A percentile compares a stretch with the other conserved stretches of the same genome.
Conservation (phyloP, 2,888 invertebrate genomes). For the Meganola albula region DNA sequence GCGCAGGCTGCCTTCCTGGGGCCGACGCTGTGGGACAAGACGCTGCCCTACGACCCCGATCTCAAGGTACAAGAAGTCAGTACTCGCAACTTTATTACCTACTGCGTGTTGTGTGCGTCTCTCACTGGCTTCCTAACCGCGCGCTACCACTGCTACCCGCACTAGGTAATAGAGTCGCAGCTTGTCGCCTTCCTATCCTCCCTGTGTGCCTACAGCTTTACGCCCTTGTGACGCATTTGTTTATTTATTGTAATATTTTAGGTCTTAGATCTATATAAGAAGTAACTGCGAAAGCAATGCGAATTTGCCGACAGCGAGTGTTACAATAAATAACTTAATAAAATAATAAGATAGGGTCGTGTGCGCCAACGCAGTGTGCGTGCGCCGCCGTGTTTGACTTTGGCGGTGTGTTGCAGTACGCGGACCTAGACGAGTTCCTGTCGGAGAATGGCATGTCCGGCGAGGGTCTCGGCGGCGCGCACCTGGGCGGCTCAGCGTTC, state of each 20-base stretch:
- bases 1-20: constrained; percentile 97
- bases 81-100: constrained; percentile 68
- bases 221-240: neutral
- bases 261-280: neutral
- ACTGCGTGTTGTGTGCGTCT: constrained; percentile 60
- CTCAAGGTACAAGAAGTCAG: constrained; percentile 92
- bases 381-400: constrained; percentile 13
- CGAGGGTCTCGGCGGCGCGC: constrained; percentile 83
- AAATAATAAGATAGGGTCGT: neutral
- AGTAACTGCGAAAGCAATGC: constrained; percentile 19
- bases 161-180: constrained; percentile 62
- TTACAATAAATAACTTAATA: constrained; percentile 1
- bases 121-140: constrained; percentile 35
- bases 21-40: constrained; percentile 97
- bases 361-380: constrained; percentile 10
- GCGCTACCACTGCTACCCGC: constrained; percentile 34
- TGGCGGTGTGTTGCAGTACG: constrained; percentile 83
- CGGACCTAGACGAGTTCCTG: constrained; percentile 97
- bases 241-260: neutral
- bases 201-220: neutral
- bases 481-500: constrained; percentile 81
- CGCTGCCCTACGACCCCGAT: constrained; percentile 93
- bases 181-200: constrained; percentile 8
- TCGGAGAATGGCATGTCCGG: constrained; percentile 96
- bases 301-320: constrained; percentile 27